These are phyloP conservation scores for Pheosia gnoma DNA, from an alignment of 2,888 invertebrate genomes.

Conservation along the genomic window DNA sequence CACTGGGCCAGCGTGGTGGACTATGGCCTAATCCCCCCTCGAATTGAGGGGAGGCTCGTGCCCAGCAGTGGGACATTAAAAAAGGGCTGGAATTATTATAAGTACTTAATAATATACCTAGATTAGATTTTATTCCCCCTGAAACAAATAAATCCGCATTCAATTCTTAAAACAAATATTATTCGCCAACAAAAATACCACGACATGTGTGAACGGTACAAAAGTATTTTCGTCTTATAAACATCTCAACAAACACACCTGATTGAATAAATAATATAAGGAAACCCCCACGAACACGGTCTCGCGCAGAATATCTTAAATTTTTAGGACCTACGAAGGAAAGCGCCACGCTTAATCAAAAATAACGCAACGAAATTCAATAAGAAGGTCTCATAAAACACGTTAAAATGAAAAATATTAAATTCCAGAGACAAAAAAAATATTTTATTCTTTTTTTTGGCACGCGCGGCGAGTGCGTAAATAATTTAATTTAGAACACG, in stretches of 20 bases:
- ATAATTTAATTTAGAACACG: conserved; percentile 64
- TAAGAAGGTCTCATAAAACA: conserved; percentile 72
- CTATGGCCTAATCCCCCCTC: too few relatives aligned
- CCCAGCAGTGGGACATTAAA: too few relatives aligned
- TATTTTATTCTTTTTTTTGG: conserved; percentile 51
- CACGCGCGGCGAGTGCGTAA: conserved; percentile 56
- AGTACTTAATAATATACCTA: too few relatives aligned
- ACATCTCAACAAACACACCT: conserved; percentile 33
- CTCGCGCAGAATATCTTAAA: conserved; percentile 56
- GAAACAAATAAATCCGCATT: too few relatives aligned
- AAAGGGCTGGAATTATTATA: too few relatives aligned
- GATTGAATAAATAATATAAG: conserved; percentile 44
- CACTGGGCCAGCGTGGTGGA: too few relatives aligned
- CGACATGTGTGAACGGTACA: conserved; percentile 17
- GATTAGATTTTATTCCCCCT: too few relatives aligned
- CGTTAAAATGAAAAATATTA: conserved; percentile 77
- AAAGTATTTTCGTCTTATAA: conserved; percentile 22
- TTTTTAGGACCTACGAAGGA: conserved; percentile 47
- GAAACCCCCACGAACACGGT: conserved; percentile 39
- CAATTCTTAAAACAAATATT: background rate
- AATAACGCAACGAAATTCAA: conserved; percentile 76
- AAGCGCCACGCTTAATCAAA: conserved; percentile 64
- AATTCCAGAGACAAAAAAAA: conserved; percentile 74
- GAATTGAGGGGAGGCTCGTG: too few relatives aligned
- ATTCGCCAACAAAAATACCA: conserved; percentile 21